Base-by-base conservation (phyloP, 1,140 invertebrate genomes). In the Lepidotrigona ventralis region DNA sequence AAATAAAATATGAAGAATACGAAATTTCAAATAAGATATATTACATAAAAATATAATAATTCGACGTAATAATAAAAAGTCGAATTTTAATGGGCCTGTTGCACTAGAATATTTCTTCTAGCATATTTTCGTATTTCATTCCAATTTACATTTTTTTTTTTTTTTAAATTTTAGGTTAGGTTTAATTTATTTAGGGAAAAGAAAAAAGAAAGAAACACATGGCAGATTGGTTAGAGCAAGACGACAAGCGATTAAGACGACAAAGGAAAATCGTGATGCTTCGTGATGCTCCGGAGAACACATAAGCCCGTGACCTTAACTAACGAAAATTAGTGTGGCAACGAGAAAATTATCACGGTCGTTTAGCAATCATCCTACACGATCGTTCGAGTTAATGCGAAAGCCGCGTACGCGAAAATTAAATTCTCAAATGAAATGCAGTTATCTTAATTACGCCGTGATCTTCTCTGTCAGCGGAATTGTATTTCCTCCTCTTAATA, bases 301-400 rank as follows among this genome's bases (percentile, higher is more conserved):
- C 70, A 33, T 70, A 58, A 87, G 63, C 60, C 39, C 75, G 79
- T 76, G 76, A 84, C 72, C 74, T 81, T 87, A 74, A 68, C 80
- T 79, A 76, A 79, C 68, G 77, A 26, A 68, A 72, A 84, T 86
- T 86, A 84, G 78, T 68, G 64, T 51, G 66, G 66, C 82, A 79
- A 86, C 83, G 83, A 84, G 83, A 77, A 69, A 78, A 83, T 86
- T 82, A 81, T 86, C 80, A 82, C 68, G 63, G 70, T 86, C 79
- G 80, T 85, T 74, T 81, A 54, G 68, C 74, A 81, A 83, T 82
- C 85, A 66, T 81, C 58, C 74, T 53, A 84, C 83, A 53, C 23
- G 63, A 74, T 39, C 58, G n/a, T 81, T 17, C 23, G 56, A 72
- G 84, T 76, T 80, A 74, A 87, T 83, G 56, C 79, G 54, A 66